Base-by-base conservation (phyloP, 2,797 vertebrate genomes). In the Aphelocoma californica region DNA sequence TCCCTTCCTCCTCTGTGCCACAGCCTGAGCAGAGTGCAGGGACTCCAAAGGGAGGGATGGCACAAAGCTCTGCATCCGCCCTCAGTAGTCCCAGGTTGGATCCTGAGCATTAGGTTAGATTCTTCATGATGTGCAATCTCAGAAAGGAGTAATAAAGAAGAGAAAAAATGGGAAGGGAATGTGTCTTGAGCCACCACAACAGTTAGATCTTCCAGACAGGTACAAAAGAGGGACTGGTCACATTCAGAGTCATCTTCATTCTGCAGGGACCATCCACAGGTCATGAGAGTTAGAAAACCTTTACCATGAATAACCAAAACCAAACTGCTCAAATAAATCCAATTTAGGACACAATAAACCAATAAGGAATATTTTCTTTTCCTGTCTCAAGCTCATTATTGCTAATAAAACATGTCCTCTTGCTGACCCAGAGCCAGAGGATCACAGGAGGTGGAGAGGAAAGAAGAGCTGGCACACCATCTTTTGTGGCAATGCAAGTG, bases 401-500 rank as follows among this genome's bases (percentile, higher is more conserved):
- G 81, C 86, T 93, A 95, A 95, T 89, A 90, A 95, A 95, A 72
- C 66, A 79, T 65, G 70, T 89, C 94, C 94, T 86, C 75, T 92
- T 80, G 60, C 72, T 94, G 93, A 96, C 94, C 92, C 87, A 78
- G 81, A 85, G 82, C 65, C 85, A 82, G 79, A 50, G 85, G 87
- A 95, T 88, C 61, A 78, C 51, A 89, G 53, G 50, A 78, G 60
- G 34, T 56, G 79, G 91, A 81, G 79, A 74, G 86, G 90, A 51
- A 73, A 70, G 86, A 88, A 67, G 67, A 95, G 87, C 77, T 86
- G 64, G 88, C 60, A 92, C 87, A 90, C 71, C 54, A 91, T 66
- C 51, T 92, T 95, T 32, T 54, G 53, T 65, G 67, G 74, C 83
- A 83, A 79, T 57, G 36, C 40, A 57, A 21, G 62, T 54, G 64